Conservation (phyloP, 2,797 vertebrate species). For the Petrocephalus schoutedeni region DNA sequence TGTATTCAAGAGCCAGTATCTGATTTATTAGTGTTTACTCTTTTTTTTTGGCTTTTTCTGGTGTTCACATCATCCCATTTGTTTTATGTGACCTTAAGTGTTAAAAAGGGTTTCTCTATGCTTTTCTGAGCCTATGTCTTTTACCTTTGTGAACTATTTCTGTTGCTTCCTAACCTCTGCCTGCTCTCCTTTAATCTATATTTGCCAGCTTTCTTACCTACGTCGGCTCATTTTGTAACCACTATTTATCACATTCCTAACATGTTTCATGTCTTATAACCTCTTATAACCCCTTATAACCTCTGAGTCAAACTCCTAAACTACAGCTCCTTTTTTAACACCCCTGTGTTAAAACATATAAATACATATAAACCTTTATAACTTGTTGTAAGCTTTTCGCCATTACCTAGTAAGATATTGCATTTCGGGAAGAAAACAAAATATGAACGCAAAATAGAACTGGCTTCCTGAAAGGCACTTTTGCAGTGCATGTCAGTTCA, state of each 20-base stretch:
- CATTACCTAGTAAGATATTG: background rate
- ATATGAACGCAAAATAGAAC: background rate
- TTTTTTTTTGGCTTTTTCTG: background rate
- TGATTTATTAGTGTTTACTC: background rate
- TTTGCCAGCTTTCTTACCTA: background rate
- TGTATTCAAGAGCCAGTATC: background rate
- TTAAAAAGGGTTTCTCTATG: background rate
- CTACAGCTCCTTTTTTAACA: background rate
- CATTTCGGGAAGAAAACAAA: background rate
- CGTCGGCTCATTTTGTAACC: background rate
- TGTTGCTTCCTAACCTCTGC: background rate
- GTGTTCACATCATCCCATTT: background rate
- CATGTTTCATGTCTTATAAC: background rate
- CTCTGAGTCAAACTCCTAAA: background rate
- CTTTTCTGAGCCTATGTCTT: background rate
- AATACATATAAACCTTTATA: background rate
- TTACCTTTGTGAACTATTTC: background rate
- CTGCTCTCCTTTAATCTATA: background rate
- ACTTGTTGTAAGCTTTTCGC: background rate
- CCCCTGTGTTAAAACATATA: background rate
- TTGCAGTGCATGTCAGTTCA: background rate
- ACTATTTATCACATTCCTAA: background rate
- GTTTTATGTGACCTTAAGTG: conserved; percentile 5
- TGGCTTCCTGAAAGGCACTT: background rate
- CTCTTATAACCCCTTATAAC: background rate